phyloP scores from a whole-genome alignment of 92 coral and sea anemone species.

The Palythoa caribaeorum region DNA sequence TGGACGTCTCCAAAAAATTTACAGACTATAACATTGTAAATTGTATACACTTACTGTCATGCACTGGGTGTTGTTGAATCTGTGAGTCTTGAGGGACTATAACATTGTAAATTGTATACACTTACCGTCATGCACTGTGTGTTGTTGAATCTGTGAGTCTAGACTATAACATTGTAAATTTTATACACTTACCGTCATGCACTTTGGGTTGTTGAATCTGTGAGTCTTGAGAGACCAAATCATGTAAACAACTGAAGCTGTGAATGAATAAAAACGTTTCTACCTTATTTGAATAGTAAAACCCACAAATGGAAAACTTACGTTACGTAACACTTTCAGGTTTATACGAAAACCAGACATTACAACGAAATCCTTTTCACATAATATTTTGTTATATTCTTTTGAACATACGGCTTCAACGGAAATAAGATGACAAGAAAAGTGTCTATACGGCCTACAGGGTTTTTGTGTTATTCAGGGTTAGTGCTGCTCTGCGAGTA shows the following conservation, averaged over 20 bases:
- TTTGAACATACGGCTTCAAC: not conserved
- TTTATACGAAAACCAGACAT: not conserved
- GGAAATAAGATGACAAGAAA: not conserved
- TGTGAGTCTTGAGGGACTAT: conserved; percentile 82
- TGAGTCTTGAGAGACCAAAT: conserved; percentile 97
- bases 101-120: conserved; percentile 24
- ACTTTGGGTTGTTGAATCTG: conserved; percentile 64
- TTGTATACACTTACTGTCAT: conserved; percentile 62
- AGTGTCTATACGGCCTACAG: too few species aligned
- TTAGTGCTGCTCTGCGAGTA: too few species aligned
- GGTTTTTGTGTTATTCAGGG: too few species aligned
- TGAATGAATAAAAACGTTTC: not conserved
- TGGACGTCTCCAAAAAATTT: too few species aligned
- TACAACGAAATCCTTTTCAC: not conserved
- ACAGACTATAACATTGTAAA: too few species aligned
- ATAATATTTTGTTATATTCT: not conserved
- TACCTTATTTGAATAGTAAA: not conserved
- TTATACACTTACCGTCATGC: conserved; percentile 63
- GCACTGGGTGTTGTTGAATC: conserved; percentile 59
- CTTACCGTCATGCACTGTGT: too few species aligned
- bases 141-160: conserved; percentile 57
- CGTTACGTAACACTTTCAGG: not conserved
- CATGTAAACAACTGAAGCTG: conserved; percentile 98
- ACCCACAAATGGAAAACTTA: not conserved
- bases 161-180: too few species aligned